Base-by-base conservation (phyloP, 2,113 vertebrate species). In the Fulmarus glacialis region DNA sequence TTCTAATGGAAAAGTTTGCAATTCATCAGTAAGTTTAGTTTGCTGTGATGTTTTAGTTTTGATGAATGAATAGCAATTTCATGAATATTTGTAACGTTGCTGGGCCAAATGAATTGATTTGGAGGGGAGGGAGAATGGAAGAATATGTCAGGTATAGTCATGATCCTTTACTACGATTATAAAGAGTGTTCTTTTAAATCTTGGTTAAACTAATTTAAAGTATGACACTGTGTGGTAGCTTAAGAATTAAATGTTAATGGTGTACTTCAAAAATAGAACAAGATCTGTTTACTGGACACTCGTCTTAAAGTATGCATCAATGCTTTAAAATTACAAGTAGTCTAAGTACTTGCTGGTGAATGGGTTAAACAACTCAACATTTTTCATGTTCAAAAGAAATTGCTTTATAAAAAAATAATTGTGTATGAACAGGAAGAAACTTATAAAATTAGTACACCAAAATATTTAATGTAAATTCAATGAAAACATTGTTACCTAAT, bases 21-120 rank as follows among this genome's bases (percentile, higher is more conserved):
- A n/a, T 97, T 95, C 97, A 92, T 98, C 99, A 99, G 99, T 99
- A 99, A 99, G 99, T 99, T 92, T 97, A 98, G 89, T 98, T 98
- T 98, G 98, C 95, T 97, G 97, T 98, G 98, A 18, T 95, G 74
- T 82, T 94, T 93, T 82, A 53, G 90, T 94, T 97, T 95, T 94
- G 38, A 70, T 90, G 83, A 55, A 34, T 59, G 38, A 79, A 72
- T 91, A 59, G 96, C 94, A 96, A 64, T 98, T 98, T 97, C 95
- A 95, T 56, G 45, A 86, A 22, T 83, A 92, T 73, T 85, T 75
- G 1, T 87, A 1, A 19, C 59, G 60, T 40, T 79, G 24, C 34
- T 92, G 89, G 59, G 81, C 16, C 43, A 60, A 59, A 34, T 45
- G 42, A 91, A n/a, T 82, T 60, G 48, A 16, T 87, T 63, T 68